Evolutionary conservation across 2,113 vertebrate species (phyloP).

Genomic region (Hylia prasina): DNA sequence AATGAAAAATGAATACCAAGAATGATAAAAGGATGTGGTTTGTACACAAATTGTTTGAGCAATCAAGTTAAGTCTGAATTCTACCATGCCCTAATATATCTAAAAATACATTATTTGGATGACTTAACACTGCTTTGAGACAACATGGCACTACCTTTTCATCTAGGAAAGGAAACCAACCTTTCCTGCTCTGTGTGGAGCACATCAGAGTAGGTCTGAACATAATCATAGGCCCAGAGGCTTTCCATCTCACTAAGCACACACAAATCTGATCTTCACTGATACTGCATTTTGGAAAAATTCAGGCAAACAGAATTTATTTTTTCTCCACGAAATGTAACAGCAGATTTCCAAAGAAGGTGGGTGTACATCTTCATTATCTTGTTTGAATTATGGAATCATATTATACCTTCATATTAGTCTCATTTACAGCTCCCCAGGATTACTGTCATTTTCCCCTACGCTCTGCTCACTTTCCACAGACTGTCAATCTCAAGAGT

Average conservation of each 20-base stretch:
- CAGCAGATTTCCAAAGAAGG: not conserved
- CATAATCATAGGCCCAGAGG: not conserved
- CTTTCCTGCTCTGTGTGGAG: too few relatives aligned
- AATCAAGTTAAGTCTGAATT: not conserved
- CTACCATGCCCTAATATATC: not conserved
- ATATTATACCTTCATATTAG: not conserved
- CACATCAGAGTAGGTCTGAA: not conserved
- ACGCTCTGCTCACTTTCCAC: not conserved
- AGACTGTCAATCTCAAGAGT: not conserved
- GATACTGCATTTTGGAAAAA: not conserved
- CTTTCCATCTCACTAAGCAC: not conserved
- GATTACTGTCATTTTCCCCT: not conserved
- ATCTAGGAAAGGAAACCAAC: not conserved
- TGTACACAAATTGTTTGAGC: not conserved
- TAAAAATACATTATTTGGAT: not conserved
- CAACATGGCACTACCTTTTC: not conserved
- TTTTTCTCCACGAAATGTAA: not conserved
- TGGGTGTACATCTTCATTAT: not conserved
- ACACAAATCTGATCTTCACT: not conserved
- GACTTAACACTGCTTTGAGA: not conserved
- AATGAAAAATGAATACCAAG: not conserved
- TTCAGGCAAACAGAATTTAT: not conserved
- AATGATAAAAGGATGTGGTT: not conserved
- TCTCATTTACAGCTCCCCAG: not conserved
- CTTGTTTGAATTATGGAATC: not conserved